Evolutionary conservation across 64 coral and sea anemone genomes (phyloP).

Genomic region (Montipora capricornis): DNA sequence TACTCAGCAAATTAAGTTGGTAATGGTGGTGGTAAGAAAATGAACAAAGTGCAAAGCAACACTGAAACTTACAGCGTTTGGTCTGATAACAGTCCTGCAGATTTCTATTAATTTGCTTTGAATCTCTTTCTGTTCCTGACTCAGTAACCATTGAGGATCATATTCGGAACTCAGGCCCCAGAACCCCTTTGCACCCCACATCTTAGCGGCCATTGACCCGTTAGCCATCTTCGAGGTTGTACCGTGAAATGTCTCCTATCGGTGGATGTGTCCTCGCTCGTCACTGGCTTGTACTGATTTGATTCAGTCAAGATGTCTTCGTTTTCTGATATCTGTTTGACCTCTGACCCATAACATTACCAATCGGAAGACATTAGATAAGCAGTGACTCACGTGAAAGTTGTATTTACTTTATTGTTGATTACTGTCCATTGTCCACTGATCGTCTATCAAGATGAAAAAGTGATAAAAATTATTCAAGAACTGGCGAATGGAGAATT

Average conservation of each 20-base stretch:
- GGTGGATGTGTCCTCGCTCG: background rate
- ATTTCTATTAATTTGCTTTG: background rate
- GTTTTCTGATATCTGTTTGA: background rate
- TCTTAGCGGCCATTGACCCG: background rate
- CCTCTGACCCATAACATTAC: background rate
- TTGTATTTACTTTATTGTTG: no score
- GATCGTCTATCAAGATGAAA: no score
- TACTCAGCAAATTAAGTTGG: no score
- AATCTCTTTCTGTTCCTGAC: slow-evolving; percentile 30
- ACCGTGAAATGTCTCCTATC: background rate
- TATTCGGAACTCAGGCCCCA: slow-evolving; percentile 16
- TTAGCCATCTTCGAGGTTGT: background rate
- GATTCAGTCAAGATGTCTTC: background rate
- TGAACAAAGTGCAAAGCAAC: background rate
- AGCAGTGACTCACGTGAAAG: no score
- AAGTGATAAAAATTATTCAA: no score
- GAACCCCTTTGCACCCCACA: slow-evolving; percentile 18
- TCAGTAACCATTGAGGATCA: slow-evolving; percentile 23
- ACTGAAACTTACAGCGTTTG: slow-evolving; percentile 20
- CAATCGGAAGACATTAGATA: background rate
- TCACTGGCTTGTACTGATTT: background rate
- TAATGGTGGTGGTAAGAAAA: background rate
- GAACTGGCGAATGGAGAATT: no score
- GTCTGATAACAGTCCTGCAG: slow-evolving; percentile 21
- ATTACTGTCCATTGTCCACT: no score